phyloP scores from a whole-genome alignment of 2,888 invertebrate genomes.

The Nomada lathburiana region DNA sequence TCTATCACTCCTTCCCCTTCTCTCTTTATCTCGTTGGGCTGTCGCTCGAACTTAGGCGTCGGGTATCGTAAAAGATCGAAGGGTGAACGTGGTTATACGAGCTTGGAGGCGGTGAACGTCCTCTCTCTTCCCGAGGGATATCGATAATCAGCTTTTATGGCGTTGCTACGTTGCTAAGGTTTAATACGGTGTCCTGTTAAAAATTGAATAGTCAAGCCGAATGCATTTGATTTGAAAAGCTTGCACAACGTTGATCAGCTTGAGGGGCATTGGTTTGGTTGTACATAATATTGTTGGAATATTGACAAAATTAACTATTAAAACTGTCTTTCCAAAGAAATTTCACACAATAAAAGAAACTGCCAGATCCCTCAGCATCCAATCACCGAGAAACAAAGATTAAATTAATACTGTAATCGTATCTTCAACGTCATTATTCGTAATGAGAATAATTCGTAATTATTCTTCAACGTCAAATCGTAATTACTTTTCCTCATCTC shows the following conservation, averaged over 20 bases:
- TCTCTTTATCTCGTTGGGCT: not conserved
- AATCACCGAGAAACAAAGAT: no score
- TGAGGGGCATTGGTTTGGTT: not conserved
- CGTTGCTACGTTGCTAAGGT: conserved; percentile 14
- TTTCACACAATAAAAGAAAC: no score
- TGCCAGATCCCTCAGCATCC: no score
- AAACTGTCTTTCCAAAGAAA: no score
- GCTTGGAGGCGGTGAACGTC: conserved; percentile 46
- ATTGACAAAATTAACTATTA: no score
- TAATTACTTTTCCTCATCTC: not conserved
- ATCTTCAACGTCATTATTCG: no score
- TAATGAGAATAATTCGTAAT: no score
- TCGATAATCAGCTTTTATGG: conserved; percentile 41
- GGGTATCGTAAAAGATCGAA: conserved; percentile 59
- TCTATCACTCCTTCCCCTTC: not conserved
- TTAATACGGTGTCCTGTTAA: conserved; percentile 45
- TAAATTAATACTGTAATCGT: no score
- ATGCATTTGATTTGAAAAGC: not conserved
- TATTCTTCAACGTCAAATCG: not conserved
- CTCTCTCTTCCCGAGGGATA: conserved; percentile 36
- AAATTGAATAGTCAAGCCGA: conserved; percentile 31
- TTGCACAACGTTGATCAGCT: not conserved
- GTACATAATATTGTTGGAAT: not conserved
- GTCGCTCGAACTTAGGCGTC: conserved; percentile 18
- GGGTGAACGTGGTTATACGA: conserved; percentile 51